Base-by-base conservation (phyloP, 2,797 vertebrate genomes). In the Uromys caudimaculatus region DNA sequence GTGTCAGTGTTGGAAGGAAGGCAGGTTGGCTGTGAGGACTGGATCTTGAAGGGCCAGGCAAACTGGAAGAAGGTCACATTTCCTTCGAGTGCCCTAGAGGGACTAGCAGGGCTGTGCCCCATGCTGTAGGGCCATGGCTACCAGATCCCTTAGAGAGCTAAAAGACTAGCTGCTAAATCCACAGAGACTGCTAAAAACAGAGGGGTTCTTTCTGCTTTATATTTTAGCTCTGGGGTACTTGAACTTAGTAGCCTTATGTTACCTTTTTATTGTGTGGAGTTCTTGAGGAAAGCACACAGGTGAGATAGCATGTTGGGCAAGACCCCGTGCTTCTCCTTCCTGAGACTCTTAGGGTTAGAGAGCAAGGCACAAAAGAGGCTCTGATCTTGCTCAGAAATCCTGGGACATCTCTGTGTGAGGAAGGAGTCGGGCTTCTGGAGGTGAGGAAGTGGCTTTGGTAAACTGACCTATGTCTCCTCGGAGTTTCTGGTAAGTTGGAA, bases 401-500 rank as follows among this genome's bases (percentile, higher is more conserved):
- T 35, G 67, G 67, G 67, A n/a, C 3, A 1, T 16, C 4, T 77
- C n/a, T 92, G 64, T 50, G 27, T 81, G 67, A 78, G 47, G 88
- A 75, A 90, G 56, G 67, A 77, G 54, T n/a, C n/a, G 32, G 41
- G 21, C 73, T 79, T 27, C 50, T 29, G 13, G 35, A 91, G 71
- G 58, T 44, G 24, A 58, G 52, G 54, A 41, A n/a, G 12, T 27
- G 4, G 76, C n/a, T 92, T 16, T 89, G 50, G 24, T 82, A 44
- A 50, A 10, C 27, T 67, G 88, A 2, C 16, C 24, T 71, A 35
- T 90, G 73, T 90, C 90, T 77, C 35, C 62, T 71, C 32, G 19
- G 0, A 67, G 32, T 67, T 87, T 96, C 86, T 89, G 93, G 56
- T 88, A 90, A 56, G 12, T 64, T 52, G 60, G 84, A 23, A 93